Evolutionary conservation across 2,888 invertebrate genomes (phyloP), one percentile per base, ranked within the genome.

Genomic region (Ornithoptera priamus): DNA sequence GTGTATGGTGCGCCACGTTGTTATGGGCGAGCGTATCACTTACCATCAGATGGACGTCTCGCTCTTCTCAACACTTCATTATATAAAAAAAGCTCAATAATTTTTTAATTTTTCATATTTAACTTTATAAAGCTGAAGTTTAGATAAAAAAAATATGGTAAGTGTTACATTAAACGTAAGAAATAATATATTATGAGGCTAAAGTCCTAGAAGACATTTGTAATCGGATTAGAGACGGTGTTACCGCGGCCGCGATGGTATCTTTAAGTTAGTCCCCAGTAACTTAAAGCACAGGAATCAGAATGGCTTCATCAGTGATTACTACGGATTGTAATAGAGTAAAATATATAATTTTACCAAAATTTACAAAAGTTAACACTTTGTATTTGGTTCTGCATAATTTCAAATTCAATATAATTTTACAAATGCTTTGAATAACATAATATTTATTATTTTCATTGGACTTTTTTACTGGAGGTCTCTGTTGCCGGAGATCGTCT

Each of bases 141-240:
- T 46, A 15, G 15, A 46, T 46, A 2, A 15, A 46, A 46, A 12
- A 46, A 46, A 15, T 46, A 42, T 12, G 42, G n/a, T 53, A 53
- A 10, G n/a, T n/a, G 18, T 53, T n/a, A 53, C 53, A 18, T n/a
- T 56, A 20, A 56, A 56, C 57, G 22, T 22, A 10, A 58, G 22
- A 57, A 71, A 73, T 73, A 73, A 66, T 68, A 74, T 73, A 74
- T 74, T 79, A 79, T 74, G 76, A 75, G 68, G 69, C 75, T 75
- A 77, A 81, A 78, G 60, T 76, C 76, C 72, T 73, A 76, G 76
- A 77, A 79, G 78, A 81, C 80, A 80, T 75, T 77, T 72, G 75
- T 84, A 85, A 86, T 85, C 85, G 82, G 80, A 85, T 85, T 62
- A 59, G 59, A 65, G 73, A 77, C 50, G 79, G 77, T 81, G 82